Evolutionary conservation across 2,113 vertebrate genomes (phyloP).

Genomic region (Saiga tatarica): DNA sequence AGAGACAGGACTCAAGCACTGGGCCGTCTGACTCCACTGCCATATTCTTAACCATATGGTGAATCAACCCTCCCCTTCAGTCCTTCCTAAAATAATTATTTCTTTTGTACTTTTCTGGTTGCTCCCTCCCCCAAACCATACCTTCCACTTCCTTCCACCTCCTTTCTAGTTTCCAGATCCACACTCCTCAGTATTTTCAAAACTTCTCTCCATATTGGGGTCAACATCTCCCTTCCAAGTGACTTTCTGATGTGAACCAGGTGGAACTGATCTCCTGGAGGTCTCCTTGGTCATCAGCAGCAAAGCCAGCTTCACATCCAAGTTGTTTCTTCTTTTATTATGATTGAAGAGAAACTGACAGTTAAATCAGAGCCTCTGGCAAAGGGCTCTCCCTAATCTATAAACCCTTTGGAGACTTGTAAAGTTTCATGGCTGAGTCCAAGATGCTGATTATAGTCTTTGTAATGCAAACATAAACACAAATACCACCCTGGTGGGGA

Average conservation of each 20-base stretch:
- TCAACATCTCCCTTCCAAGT: not conserved
- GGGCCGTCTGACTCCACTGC: fast-evolving
- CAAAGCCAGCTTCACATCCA: not conserved
- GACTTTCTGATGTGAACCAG: not conserved
- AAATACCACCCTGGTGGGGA: not conserved
- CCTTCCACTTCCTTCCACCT: not conserved
- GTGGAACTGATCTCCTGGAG: not conserved
- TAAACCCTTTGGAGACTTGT: not conserved
- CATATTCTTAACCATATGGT: not conserved
- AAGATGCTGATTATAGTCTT: not conserved
- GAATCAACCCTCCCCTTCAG: not conserved
- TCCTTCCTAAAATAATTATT: not conserved
- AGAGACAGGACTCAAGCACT: fast-evolving
- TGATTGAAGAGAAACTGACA: not conserved
- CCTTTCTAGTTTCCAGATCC: not conserved
- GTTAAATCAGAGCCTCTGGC: not conserved
- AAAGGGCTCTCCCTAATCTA: not conserved
- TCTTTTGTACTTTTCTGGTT: not conserved
- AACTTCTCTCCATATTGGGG: not conserved
- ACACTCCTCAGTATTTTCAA: not conserved
- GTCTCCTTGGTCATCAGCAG: not conserved
- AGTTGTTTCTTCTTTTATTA: not conserved
- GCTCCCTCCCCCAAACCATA: not conserved
- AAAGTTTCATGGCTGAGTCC: not conserved
- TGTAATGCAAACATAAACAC: not conserved